Percentiles rank a stretch among this genome's conserved stretches.
Evolutionary conservation across 2,113 vertebrate species (phyloP).

Genomic region (Cyanocitta stelleri): DNA sequence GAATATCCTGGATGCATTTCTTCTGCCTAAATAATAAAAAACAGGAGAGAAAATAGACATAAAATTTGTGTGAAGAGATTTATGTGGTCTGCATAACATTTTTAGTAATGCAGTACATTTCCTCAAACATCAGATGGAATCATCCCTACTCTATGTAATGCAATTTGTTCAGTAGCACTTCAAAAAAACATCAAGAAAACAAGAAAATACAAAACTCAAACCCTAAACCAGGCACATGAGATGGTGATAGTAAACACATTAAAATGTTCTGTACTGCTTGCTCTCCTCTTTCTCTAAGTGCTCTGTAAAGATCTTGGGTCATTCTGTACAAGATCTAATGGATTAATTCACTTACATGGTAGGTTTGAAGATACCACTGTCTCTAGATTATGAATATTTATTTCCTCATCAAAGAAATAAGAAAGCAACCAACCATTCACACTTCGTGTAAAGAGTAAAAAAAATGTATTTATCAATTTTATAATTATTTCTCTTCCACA

Average conservation of each 20-base stretch:
- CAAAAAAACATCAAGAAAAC: neutral
- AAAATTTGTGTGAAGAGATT: neutral
- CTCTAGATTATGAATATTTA: neutral
- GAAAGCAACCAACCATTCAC: neutral
- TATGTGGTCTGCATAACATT: neutral
- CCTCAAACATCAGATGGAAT: neutral
- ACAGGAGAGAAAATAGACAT: constrained; percentile 40
- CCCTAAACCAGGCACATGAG: neutral
- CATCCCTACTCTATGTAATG: neutral
- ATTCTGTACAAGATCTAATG: neutral
- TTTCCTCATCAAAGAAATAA: neutral
- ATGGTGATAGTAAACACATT: neutral
- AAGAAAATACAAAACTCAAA: neutral
- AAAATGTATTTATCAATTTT: neutral
- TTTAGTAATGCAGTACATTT: neutral
- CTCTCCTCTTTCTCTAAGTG: neutral
- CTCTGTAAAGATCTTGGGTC: neutral
- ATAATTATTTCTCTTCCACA: neutral
- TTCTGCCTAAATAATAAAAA: constrained; percentile 80
- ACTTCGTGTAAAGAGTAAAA: neutral
- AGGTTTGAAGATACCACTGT: neutral
- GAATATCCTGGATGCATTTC: constrained; percentile 88
- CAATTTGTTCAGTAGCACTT: neutral
- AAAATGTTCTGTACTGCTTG: neutral
- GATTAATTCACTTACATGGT: neutral